Evolutionary conservation across 2,888 invertebrate species (phyloP).

Genomic region (Tipula vernalis): DNA sequence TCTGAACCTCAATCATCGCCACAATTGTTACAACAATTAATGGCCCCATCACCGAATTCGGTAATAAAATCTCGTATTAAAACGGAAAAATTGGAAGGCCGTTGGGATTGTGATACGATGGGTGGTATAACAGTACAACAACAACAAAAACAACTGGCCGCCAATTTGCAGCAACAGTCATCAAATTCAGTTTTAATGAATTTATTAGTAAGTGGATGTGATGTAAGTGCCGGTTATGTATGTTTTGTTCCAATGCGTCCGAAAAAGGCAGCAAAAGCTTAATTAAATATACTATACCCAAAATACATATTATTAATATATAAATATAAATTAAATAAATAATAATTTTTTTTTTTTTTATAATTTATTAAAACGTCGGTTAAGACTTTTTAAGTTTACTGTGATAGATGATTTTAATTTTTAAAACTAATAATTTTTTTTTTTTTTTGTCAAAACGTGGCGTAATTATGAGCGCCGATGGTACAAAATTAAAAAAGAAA

Average conservation of each 20-base stretch:
- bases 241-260: constrained; percentile 63
- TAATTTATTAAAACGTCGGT: neutral
- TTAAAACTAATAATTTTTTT: neutral
- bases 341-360: neutral
- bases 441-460: constrained; percentile 18
- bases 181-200: constrained; percentile 69
- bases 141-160: constrained; percentile 16
- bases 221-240: constrained; percentile 84
- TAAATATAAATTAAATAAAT: neutral
- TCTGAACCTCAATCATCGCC: constrained; percentile 29
- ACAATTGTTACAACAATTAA: constrained; percentile 47
- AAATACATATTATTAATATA: neutral
- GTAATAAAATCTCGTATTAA: constrained; percentile 16
- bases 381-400: constrained; percentile 12
- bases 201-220: constrained; percentile 89
- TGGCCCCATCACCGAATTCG: constrained; percentile 36
- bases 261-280: constrained; percentile 36
- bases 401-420: constrained; percentile 17
- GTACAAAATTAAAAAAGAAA: constrained; percentile 21
- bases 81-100: constrained; percentile 29
- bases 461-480: constrained; percentile 27
- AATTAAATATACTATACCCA: constrained; percentile 19
- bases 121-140: constrained; percentile 14
- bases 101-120: constrained; percentile 31
- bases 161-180: constrained; percentile 20